Conservation (phyloP, 2,797 vertebrate genomes). For the Thaleichthys pacificus region DNA sequence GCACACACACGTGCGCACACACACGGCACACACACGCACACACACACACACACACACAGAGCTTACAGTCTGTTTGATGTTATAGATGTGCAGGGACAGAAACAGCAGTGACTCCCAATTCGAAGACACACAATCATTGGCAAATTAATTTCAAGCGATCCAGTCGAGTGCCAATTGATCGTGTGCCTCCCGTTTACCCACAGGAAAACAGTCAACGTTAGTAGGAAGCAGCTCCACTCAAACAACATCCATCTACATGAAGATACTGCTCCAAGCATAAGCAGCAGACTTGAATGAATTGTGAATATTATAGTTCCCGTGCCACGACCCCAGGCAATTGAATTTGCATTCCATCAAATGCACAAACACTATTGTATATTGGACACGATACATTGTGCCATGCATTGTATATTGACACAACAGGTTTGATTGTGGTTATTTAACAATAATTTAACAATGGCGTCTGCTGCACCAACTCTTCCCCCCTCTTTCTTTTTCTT, state of each 20-base stretch:
- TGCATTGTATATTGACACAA: not conserved
- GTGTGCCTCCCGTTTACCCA: constrained; percentile 42
- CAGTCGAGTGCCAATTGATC: constrained; percentile 50
- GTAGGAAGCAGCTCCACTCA: constrained; percentile 31
- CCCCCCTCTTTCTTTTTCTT: too few relatives aligned
- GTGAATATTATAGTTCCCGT: not conserved
- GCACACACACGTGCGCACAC: constrained; percentile 8
- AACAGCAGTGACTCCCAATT: constrained; percentile 40
- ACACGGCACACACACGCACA: not conserved
- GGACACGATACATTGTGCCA: not conserved
- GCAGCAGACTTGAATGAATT: not conserved
- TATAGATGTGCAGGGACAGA: constrained; percentile 48
- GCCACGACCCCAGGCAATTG: not conserved
- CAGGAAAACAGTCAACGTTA: constrained; percentile 39
- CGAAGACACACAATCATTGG: constrained; percentile 55
- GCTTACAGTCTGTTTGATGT: constrained; percentile 45
- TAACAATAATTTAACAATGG: too few relatives aligned
- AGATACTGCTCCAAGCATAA: not conserved
- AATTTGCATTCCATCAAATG: too few relatives aligned
- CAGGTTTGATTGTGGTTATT: too few relatives aligned
- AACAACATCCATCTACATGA: not conserved
- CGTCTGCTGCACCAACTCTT: too few relatives aligned
- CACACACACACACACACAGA: constrained; percentile 10
- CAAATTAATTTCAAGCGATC: constrained; percentile 57
- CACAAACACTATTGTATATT: not conserved